Conservation (phyloP, 2,113 vertebrate species). For the Dipodomys spectabilis region DNA sequence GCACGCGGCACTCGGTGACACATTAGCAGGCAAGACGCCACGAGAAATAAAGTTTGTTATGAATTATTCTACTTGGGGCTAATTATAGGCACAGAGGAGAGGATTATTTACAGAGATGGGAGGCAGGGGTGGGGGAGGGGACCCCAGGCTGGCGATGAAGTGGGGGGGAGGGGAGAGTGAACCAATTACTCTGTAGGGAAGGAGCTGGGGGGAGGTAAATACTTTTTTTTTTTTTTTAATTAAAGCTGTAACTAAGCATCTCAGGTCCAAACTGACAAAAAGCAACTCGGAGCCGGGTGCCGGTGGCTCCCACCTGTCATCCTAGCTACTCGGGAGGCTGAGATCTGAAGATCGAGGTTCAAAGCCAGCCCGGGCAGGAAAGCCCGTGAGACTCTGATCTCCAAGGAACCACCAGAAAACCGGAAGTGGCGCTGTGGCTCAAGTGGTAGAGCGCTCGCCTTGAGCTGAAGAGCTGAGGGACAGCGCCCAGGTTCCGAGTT, state of each 20-base stretch:
- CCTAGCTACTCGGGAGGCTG: too few species aligned
- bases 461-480: too few species aligned
- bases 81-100: constrained; percentile 79
- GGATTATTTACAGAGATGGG: constrained; percentile 76
- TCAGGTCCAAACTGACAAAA: neutral
- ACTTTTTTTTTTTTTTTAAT: neutral
- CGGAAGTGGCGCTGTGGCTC: too few species aligned
- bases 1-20: constrained; percentile 39
- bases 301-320: too few species aligned
- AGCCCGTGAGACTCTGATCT: too few species aligned
- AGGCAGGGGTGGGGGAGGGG: neutral
- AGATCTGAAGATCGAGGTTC: too few species aligned
- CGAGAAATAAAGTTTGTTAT: constrained; percentile 81
- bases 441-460: too few species aligned
- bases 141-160: neutral
- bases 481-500: too few species aligned
- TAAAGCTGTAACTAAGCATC: constrained; percentile 34
- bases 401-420: too few species aligned
- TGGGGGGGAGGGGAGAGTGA: neutral
- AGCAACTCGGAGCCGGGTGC: too few species aligned
- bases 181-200: neutral
- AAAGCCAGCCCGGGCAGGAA: too few species aligned
- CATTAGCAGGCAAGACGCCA: constrained; percentile 73
- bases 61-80: constrained; percentile 78
- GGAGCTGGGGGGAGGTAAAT: neutral